Conservation (phyloP, 2,113 vertebrate genomes). For the Trichechus manatus region DNA sequence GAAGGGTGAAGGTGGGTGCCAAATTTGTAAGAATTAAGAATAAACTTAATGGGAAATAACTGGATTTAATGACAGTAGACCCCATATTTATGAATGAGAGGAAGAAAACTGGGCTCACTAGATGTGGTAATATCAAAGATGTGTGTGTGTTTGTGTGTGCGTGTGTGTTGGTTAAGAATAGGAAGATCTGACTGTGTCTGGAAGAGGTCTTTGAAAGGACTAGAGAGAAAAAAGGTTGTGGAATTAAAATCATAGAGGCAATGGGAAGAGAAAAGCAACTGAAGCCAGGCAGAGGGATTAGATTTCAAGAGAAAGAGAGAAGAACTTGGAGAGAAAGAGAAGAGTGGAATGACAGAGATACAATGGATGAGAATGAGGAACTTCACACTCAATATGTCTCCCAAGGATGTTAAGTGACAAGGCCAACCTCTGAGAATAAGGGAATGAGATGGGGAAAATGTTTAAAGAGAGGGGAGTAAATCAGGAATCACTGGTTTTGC, state of each 20-base stretch:
- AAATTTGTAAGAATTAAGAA: background rate
- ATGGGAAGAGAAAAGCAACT: background rate
- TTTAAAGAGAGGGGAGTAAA: background rate
- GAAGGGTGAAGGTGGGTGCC: background rate
- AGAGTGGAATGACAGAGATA: background rate
- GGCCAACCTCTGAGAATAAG: background rate
- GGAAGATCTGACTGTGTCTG: background rate
- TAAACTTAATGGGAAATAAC: background rate
- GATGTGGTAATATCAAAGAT: background rate
- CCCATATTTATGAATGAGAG: background rate
- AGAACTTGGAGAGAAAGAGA: background rate
- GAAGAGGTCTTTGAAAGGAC: constrained; percentile 18
- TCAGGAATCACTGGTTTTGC: background rate
- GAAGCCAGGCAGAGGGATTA: background rate
- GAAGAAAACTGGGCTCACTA: background rate
- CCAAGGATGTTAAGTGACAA: background rate
- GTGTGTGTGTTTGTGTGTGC: background rate
- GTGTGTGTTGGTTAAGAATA: background rate
- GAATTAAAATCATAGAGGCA: background rate
- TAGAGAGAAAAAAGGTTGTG: background rate
- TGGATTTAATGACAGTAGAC: background rate
- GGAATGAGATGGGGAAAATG: background rate
- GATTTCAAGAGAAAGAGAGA: background rate
- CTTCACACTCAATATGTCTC: background rate
- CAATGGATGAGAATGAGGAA: background rate